A percentile compares a stretch with the other conserved stretches of the same genome.
Conservation (phyloP, 53 echinoderm and acorn worm genomes). For the Stichopus horrens region DNA sequence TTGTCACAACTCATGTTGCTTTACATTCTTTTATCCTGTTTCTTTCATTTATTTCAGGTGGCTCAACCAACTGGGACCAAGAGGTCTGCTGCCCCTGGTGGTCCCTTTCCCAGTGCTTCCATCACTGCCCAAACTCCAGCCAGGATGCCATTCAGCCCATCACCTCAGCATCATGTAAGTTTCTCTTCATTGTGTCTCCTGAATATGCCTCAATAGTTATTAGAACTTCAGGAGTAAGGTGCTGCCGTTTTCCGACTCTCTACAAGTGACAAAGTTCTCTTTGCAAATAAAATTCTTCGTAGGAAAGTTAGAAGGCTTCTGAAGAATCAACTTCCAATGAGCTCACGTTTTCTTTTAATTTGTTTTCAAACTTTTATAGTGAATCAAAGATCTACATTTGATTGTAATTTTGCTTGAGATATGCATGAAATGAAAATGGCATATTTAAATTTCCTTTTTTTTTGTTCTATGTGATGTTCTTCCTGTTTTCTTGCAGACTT, state of each 20-base stretch:
- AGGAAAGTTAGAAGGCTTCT: neutral
- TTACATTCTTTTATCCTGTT: neutral
- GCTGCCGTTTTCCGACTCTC: no score
- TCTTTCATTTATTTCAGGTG: neutral
- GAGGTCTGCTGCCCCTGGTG: slow-evolving; percentile 90
- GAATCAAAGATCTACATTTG: no score
- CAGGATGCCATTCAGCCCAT: slow-evolving; percentile 91
- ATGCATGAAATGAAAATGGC: no score
- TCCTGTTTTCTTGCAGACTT: slow-evolving; percentile 56
- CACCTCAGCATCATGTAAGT: slow-evolving; percentile 86
- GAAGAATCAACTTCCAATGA: no score
- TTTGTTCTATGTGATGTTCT: neutral
- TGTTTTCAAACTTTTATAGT: no score
- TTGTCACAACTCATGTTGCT: no score
- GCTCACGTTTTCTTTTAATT: no score
- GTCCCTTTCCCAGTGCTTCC: slow-evolving; percentile 76
- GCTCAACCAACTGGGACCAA: slow-evolving; percentile 57
- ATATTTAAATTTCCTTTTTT: neutral
- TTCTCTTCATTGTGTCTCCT: neutral
- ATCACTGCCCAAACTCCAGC: slow-evolving; percentile 99
- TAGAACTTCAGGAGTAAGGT: no score
- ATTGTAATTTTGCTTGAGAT: no score
- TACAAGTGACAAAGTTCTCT: neutral
- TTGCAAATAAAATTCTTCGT: neutral
- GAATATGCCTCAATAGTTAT: neutral